phyloP scores from a whole-genome alignment of 2,888 invertebrate genomes.

The Orthosia cruda region DNA sequence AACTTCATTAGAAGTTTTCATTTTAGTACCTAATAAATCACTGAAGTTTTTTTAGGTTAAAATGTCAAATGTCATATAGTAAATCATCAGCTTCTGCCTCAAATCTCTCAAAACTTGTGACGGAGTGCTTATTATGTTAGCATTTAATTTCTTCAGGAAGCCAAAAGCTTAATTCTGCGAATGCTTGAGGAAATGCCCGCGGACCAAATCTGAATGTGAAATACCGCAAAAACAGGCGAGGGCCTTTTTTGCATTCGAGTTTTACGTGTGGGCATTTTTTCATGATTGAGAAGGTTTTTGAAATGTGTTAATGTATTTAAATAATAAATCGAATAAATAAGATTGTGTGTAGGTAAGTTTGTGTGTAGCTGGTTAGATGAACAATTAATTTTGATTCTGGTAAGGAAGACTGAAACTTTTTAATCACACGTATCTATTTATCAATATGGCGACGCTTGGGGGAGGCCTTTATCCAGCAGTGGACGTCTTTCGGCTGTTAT shows the following conservation, averaged over 20 bases:
- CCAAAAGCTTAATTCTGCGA: constrained; percentile 55
- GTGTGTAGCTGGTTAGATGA: too few species aligned
- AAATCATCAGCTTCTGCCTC: constrained; percentile 14
- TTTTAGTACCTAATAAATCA: constrained; percentile 14
- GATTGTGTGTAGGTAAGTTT: too few species aligned
- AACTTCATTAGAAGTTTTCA: neutral
- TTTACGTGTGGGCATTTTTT: neutral
- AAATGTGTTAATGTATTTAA: too few species aligned
- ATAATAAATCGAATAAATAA: too few species aligned
- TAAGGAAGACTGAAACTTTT: too few species aligned
- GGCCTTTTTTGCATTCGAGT: constrained; percentile 32
- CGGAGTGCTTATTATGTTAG: constrained; percentile 61
- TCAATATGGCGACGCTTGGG: too few species aligned
- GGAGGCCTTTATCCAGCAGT: too few species aligned
- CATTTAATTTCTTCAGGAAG: constrained; percentile 66
- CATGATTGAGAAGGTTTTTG: neutral
- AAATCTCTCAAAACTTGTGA: constrained; percentile 38
- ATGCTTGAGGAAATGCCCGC: constrained; percentile 41
- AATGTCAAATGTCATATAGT: constrained; percentile 22
- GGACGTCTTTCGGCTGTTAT: too few species aligned
- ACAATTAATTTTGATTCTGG: too few species aligned
- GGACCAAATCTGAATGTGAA: constrained; percentile 46
- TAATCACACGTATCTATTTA: too few species aligned
- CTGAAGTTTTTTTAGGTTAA: constrained; percentile 16
- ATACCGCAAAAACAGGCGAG: constrained; percentile 45